Conservation (phyloP, 2,797 vertebrate genomes). For the Peromyscus eremicus region DNA sequence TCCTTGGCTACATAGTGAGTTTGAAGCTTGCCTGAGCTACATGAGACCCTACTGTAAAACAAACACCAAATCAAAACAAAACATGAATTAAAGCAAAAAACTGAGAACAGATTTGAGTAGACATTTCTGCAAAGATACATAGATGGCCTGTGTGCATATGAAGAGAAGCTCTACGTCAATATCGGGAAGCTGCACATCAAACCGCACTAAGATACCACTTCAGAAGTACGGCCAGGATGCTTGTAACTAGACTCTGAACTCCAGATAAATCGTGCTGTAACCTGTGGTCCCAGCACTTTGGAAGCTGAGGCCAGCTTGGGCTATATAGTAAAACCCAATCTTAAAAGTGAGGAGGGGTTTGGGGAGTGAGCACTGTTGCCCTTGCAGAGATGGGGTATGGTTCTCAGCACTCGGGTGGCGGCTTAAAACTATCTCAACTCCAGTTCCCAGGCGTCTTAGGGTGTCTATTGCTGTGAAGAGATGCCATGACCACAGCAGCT, state of each 20-base stretch:
- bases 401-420: too few species aligned
- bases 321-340: background rate
- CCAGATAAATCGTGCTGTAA: too few species aligned
- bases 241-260: background rate
- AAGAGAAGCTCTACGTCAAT: background rate
- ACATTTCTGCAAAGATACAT: background rate
- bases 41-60: background rate
- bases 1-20: background rate
- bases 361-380: background rate
- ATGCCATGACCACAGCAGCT: background rate
- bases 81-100: background rate
- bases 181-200: background rate
- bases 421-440: background rate
- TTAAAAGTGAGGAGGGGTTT: background rate
- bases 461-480: background rate
- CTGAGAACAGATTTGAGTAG: conserved; percentile 1
- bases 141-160: background rate
- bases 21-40: background rate
- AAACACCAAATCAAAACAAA: background rate
- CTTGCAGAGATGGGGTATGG: background rate
- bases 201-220: too few species aligned
- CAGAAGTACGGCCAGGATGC: background rate
- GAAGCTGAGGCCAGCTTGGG: background rate
- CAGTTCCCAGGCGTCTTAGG: background rate
- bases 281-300: background rate